Evolutionary conservation across 2,797 vertebrate species (phyloP).

Genomic region (Zenarchopterus dispar): DNA sequence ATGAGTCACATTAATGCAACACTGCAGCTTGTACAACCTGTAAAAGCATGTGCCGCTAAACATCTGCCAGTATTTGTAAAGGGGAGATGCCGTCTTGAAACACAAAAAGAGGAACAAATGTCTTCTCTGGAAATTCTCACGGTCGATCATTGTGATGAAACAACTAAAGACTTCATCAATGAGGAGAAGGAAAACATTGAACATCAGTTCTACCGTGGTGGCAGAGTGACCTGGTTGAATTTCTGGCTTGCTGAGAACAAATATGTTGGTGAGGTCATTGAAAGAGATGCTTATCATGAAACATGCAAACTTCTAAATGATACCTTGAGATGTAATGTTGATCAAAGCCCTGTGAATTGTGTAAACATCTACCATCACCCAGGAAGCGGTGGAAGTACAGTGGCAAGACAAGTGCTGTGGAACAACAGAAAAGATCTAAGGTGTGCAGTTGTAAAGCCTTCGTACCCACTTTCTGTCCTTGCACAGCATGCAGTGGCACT

Average conservation of each 20-base stretch:
- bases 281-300: conserved; percentile 76
- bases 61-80: conserved; percentile 77
- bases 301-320: conserved; percentile 68
- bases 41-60: conserved; percentile 55
- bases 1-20: conserved; percentile 85
- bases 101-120: conserved; percentile 79
- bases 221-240: conserved; percentile 75
- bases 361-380: conserved; percentile 88
- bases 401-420: conserved; percentile 87
- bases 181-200: conserved; percentile 76
- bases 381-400: conserved; percentile 89
- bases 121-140: conserved; percentile 85
- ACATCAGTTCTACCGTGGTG: conserved; percentile 82
- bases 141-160: conserved; percentile 81
- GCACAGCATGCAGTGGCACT: conserved; percentile 81
- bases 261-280: conserved; percentile 71
- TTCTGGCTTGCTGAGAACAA: conserved; percentile 78
- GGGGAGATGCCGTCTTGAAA: conserved; percentile 76
- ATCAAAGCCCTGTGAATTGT: conserved; percentile 66
- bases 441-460: conserved; percentile 83
- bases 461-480: conserved; percentile 63
- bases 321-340: conserved; percentile 38
- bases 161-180: conserved; percentile 55
- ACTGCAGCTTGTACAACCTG: conserved; percentile 74
- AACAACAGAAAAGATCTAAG: conserved; percentile 79